phyloP scores from a whole-genome alignment of 2,888 invertebrate species.

The Ophion ventricosus region DNA sequence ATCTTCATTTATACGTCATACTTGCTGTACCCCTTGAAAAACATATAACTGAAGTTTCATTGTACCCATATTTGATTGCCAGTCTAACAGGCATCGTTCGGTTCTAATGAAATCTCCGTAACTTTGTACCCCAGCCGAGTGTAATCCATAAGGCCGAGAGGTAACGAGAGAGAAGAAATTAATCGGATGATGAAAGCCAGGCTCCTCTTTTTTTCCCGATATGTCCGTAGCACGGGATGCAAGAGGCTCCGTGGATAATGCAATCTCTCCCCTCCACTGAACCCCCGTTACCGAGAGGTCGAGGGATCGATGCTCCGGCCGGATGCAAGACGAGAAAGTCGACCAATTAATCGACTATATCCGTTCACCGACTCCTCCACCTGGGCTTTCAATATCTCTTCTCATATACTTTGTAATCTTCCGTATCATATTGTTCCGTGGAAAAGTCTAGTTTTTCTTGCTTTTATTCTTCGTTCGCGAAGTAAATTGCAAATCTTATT shows the following conservation, averaged over 20 bases:
- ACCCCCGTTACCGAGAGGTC: constrained; percentile 38
- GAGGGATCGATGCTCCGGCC: constrained; percentile 48
- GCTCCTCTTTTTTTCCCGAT: constrained; percentile 31
- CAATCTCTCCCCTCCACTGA: background rate
- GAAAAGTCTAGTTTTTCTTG: background rate
- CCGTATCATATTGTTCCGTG: background rate
- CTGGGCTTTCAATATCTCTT: constrained; percentile 7
- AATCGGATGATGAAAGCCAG: background rate
- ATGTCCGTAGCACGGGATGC: constrained; percentile 30
- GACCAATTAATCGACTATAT: constrained; percentile 49
- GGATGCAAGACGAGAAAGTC: constrained; percentile 58
- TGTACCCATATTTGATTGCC: background rate
- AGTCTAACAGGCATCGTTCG: background rate
- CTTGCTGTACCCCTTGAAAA: too few species aligned
- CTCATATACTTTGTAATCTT: background rate
- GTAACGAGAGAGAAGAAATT: constrained; percentile 33
- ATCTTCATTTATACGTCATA: too few species aligned
- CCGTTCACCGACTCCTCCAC: constrained; percentile 17
- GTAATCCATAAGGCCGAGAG: background rate
- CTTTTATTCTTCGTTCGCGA: background rate
- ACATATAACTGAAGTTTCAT: too few species aligned
- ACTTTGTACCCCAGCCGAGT: too few species aligned
- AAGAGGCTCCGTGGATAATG: constrained; percentile 14
- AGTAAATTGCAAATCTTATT: background rate
- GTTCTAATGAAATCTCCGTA: background rate